These are phyloP conservation scores for Ciconia nigra DNA, from an alignment of 2,797 vertebrate genomes.

Conservation along the genomic window DNA sequence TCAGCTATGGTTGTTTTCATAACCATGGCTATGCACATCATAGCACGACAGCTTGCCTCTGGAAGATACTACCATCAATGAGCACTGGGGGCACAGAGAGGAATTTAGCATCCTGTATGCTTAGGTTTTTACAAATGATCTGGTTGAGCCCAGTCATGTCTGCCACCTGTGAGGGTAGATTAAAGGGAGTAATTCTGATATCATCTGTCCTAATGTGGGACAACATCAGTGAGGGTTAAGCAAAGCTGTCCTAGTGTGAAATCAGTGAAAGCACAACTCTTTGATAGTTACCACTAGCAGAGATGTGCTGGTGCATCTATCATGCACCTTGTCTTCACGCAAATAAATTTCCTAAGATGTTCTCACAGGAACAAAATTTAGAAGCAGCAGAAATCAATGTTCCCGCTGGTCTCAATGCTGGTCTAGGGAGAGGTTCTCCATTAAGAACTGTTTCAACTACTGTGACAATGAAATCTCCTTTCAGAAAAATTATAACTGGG, in stretches of 20 bases:
- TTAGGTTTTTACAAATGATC: background rate
- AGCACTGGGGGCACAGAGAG: background rate
- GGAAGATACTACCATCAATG: background rate
- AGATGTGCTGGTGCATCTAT: background rate
- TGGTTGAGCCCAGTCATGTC: background rate
- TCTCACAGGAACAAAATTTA: background rate
- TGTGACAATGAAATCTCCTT: background rate
- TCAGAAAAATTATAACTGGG: background rate
- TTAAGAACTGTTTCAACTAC: background rate
- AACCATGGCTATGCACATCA: background rate
- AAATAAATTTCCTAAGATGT: background rate
- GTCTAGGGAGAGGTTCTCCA: background rate
- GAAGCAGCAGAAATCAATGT: background rate
- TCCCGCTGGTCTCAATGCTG: background rate
- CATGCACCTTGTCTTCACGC: fast-evolving
- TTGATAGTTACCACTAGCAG: background rate
- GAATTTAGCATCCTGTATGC: background rate
- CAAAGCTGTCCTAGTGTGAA: background rate
- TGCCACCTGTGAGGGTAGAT: background rate
- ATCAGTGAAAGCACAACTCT: background rate
- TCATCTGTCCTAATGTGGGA: background rate
- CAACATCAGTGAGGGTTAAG: background rate
- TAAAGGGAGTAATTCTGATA: background rate
- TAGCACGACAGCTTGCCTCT: background rate
- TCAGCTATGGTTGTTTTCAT: background rate